Evolutionary conservation across 2,797 vertebrate genomes (phyloP).

Genomic region (Pseudochaenichthys georgianus): DNA sequence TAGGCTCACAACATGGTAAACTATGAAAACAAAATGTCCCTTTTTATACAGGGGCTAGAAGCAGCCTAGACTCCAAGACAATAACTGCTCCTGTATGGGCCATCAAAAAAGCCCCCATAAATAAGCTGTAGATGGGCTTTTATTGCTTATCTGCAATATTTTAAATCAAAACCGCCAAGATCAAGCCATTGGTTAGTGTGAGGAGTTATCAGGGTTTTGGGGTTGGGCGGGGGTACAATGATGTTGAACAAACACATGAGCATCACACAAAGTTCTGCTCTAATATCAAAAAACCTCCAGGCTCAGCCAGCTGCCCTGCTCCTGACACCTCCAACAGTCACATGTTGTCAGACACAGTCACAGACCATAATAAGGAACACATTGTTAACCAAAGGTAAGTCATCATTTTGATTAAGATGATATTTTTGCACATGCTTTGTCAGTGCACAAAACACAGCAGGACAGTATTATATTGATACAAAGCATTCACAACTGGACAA

Average conservation of each 20-base stretch:
- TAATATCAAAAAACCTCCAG: slow-evolving; percentile 54
- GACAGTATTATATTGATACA: slow-evolving; percentile 56
- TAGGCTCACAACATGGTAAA: background rate
- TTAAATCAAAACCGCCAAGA: slow-evolving; percentile 7
- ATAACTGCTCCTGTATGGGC: background rate
- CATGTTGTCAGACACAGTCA: slow-evolving; percentile 33
- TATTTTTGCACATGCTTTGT: slow-evolving; percentile 65
- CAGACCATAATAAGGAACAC: background rate
- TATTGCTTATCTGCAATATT: slow-evolving; percentile 1
- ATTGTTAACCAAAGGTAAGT: slow-evolving; percentile 15
- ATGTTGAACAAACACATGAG: slow-evolving; percentile 41
- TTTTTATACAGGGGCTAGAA: background rate
- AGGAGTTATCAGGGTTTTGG: slow-evolving; percentile 36
- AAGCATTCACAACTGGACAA: slow-evolving; percentile 67
- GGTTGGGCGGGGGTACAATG: background rate
- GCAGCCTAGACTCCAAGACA: background rate
- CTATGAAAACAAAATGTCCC: background rate
- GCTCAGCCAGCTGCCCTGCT: slow-evolving; percentile 43
- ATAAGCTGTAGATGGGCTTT: background rate
- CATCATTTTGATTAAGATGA: background rate
- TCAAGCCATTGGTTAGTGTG: slow-evolving; percentile 63
- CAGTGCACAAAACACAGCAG: slow-evolving; percentile 55
- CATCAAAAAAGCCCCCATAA: background rate
- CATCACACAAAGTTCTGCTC: slow-evolving; percentile 46
- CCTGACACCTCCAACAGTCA: slow-evolving; percentile 38